Evolutionary conservation across 1,140 invertebrate species (phyloP).

Genomic region (Cardiocondyla obscurior): DNA sequence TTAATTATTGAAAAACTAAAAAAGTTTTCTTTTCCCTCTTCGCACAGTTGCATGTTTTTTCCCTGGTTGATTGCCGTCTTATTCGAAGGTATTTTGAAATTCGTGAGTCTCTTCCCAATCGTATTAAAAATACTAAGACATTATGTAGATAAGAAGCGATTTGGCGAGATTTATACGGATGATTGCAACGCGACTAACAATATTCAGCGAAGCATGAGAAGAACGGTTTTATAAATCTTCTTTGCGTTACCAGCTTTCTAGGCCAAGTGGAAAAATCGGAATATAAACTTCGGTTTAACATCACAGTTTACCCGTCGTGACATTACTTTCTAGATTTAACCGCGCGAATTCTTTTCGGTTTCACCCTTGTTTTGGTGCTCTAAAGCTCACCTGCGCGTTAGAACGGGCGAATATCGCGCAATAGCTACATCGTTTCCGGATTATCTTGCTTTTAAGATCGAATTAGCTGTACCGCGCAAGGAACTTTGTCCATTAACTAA

Average conservation of each 20-base stretch:
- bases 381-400: not conserved
- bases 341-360: not conserved
- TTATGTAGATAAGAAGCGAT: not conserved
- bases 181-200: constrained; percentile 10
- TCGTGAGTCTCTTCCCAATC: not conserved
- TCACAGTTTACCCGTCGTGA: constrained; percentile 1
- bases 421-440: not conserved
- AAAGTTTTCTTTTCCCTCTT: not conserved
- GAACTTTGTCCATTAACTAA: constrained; percentile 17
- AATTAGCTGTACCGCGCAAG: not conserved
- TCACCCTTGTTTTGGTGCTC: not conserved
- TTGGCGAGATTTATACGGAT: not conserved
- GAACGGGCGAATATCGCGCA: not conserved
- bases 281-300: constrained; percentile 37
- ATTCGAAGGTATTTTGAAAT: not conserved
- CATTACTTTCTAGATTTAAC: not conserved
- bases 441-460: not conserved
- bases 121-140: not conserved
- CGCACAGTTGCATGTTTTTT: not conserved
- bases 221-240: constrained; percentile 21
- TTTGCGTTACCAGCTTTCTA: constrained; percentile 8
- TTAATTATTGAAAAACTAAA: not conserved
- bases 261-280: constrained; percentile 46
- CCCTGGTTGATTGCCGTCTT: not conserved
- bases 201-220: not conserved